Percentiles rank a stretch among this genome's conserved stretches.
phyloP scores from a whole-genome alignment of 2,113 vertebrate species.

The Sylvia atricapilla region DNA sequence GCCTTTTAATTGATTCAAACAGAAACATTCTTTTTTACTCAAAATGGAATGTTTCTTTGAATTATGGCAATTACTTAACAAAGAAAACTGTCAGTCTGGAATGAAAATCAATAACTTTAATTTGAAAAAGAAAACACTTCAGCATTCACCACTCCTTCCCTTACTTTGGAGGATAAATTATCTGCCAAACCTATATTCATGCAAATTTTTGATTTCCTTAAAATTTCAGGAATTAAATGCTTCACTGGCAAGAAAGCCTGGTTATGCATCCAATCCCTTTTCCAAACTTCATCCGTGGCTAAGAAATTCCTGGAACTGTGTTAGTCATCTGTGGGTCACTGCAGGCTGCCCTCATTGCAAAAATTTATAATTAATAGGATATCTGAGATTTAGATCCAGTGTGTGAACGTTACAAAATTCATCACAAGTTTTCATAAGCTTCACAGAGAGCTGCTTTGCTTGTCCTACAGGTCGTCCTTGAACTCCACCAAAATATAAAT shows the following conservation, averaged over 20 bases:
- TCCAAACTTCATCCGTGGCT: neutral
- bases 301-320: neutral
- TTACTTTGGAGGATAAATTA: neutral
- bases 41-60: neutral
- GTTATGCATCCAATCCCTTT: neutral
- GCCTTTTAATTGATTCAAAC: neutral
- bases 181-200: neutral
- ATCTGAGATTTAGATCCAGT: neutral
- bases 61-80: neutral
- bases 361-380: neutral
- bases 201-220: neutral
- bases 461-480: slow-evolving; percentile 8
- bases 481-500: slow-evolving; percentile 31
- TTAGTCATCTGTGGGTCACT: neutral
- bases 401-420: neutral
- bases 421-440: slow-evolving; percentile 14
- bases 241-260: neutral
- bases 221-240: neutral
- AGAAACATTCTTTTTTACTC: neutral
- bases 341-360: neutral
- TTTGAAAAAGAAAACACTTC: neutral
- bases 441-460: slow-evolving; percentile 20
- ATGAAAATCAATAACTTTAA: neutral
- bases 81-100: neutral
- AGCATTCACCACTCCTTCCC: neutral